Percentiles rank a stretch among this genome's conserved stretches.
Conservation (phyloP, 1,140 invertebrate genomes). For the Centruroides vittatus region DNA sequence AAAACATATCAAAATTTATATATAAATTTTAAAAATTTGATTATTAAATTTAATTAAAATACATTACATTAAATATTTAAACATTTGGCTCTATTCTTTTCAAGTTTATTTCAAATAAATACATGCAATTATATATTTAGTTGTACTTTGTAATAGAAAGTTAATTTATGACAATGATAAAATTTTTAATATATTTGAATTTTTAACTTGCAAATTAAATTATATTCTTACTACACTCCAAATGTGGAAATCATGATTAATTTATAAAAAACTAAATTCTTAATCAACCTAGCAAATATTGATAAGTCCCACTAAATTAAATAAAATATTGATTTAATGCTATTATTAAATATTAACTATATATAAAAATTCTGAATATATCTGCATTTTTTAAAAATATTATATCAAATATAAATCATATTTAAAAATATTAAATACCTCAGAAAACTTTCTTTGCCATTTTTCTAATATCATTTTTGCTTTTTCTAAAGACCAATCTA, state of each 20-base stretch:
- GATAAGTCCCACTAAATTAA: not conserved
- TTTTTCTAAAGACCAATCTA: slow-evolving; percentile 84
- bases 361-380: not conserved
- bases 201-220: too few relatives aligned
- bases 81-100: too few relatives aligned
- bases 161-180: too few relatives aligned
- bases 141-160: too few relatives aligned
- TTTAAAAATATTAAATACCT: slow-evolving; percentile 31
- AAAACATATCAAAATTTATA: too few relatives aligned
- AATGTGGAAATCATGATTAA: not conserved
- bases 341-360: not conserved
- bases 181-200: too few relatives aligned
- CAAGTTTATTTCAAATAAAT: too few relatives aligned
- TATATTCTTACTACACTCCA: too few relatives aligned
- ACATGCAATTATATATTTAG: too few relatives aligned
- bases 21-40: too few relatives aligned
- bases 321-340: not conserved
- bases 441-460: slow-evolving; percentile 84
- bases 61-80: too few relatives aligned
- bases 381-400: not conserved
- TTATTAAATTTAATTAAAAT: too few relatives aligned
- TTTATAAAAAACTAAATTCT: not conserved
- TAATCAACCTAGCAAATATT: not conserved
- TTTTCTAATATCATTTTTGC: slow-evolving; percentile 78
- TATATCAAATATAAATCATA: not conserved